Evolutionary conservation across 2,113 vertebrate genomes (phyloP), one percentile per base, ranked within the genome.

Genomic region (Oreocharis arfaki): DNA sequence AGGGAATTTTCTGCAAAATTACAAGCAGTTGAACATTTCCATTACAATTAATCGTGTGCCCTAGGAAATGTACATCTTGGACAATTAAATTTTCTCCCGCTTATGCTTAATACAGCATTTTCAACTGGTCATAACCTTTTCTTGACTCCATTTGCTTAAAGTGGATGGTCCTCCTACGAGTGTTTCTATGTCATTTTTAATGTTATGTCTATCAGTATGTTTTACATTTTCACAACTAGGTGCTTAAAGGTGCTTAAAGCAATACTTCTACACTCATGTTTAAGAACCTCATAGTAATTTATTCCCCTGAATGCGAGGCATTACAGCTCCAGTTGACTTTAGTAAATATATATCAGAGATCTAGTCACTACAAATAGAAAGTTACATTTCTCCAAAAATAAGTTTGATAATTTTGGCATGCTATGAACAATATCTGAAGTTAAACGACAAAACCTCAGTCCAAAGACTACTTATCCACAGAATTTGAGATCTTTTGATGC

Each of bases 1-100:
- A 96, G 96, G 93, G 94, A 96, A 90, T 95, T 96, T 95, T 88
- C 88, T 95, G 83, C 95, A 94, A 97, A 96, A 96, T 96, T 97
- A 95, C 91, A 95, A 96, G 96, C 95, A 96, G 93, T 95, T 95
- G 96, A 97, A 93, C 91, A 80, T 95, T 96, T 97, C 93, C 84
- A 94, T 73, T 87, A 93, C 87, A 97, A 97, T 97, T 97, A 97
- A 97, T 95, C 46, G 3, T 82, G 53, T 84, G 91, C 93, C 95
- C 78, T 95, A 92, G 95, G 90, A 97, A 96, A 95, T 53, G 22
- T 79, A 79, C 88, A 95, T 95, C 87, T 92, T 67, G 94, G 90
- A 93, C 95, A 95, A 96, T 95, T 96, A 97, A 93, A 96, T 95
- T 83, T 95, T 93, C 90, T 83, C 68, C 68, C 4, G 0, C 60